phyloP scores from a whole-genome alignment of 2,888 invertebrate genomes.

The Congeria kusceri region DNA sequence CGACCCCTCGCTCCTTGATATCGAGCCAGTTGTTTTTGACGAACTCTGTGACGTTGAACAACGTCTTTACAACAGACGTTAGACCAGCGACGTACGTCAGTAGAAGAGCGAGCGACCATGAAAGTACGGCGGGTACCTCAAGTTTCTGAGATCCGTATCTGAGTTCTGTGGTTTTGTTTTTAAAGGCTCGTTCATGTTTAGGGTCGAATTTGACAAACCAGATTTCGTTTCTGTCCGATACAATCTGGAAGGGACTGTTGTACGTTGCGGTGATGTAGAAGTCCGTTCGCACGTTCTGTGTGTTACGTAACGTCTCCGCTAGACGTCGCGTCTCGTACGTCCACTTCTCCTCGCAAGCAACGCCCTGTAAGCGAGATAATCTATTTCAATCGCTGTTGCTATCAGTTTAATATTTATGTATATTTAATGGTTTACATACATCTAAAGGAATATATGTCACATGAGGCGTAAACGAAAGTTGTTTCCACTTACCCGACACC shows the following conservation, averaged over 20 bases:
- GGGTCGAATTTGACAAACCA: slow-evolving; percentile 51
- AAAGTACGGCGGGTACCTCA: slow-evolving; percentile 15
- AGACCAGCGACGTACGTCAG: slow-evolving; percentile 20
- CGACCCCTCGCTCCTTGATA: not conserved
- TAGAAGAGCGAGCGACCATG: slow-evolving; percentile 13
- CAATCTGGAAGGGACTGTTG: slow-evolving; percentile 52
- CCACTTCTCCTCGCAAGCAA: slow-evolving; percentile 52
- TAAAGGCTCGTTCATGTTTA: not conserved
- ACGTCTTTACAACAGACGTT: not conserved
- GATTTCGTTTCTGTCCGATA: slow-evolving; percentile 39
- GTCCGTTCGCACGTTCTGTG: slow-evolving; percentile 47
- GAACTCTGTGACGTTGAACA: not conserved
- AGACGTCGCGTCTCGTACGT: slow-evolving; percentile 35
- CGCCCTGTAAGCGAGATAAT: slow-evolving; percentile 19
- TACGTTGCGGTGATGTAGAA: slow-evolving; percentile 51
- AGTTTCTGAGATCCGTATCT: slow-evolving; percentile 26
- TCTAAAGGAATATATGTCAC: too few species aligned
- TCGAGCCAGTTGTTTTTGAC: slow-evolving; percentile 16
- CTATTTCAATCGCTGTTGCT: too few species aligned
- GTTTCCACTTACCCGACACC: too few species aligned
- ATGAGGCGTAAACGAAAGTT: too few species aligned
- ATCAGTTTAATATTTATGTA: too few species aligned
- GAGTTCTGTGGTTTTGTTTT: slow-evolving; percentile 10
- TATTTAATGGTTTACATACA: too few species aligned
- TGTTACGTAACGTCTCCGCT: slow-evolving; percentile 30